These are phyloP conservation scores for Anoplopoma fimbria DNA, from an alignment of 2,113 vertebrate species.

Conservation along the genomic window DNA sequence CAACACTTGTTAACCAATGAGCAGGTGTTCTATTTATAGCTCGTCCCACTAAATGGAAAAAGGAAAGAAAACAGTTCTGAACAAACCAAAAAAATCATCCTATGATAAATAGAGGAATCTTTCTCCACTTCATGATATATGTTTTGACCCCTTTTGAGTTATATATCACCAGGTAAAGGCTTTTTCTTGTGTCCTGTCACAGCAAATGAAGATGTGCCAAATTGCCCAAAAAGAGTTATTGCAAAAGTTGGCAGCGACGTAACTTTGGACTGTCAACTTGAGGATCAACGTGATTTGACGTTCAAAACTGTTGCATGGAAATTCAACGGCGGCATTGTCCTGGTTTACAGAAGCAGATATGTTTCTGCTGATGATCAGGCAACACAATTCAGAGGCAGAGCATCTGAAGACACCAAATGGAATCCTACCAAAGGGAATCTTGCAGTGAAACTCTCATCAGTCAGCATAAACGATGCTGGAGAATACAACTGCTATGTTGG, in stretches of 20 bases:
- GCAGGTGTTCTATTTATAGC: too few species aligned
- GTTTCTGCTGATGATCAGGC: background rate
- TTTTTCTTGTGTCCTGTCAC: background rate
- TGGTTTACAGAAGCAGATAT: background rate
- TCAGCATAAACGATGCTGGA: background rate
- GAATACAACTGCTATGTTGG: background rate
- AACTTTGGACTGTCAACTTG: background rate
- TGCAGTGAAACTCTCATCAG: background rate
- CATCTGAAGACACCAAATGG: background rate
- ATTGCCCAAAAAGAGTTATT: rapidly evolving
- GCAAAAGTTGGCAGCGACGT: background rate
- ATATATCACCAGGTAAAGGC: background rate
- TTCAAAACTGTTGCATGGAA: background rate
- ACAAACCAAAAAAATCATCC: too few species aligned
- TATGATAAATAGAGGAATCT: too few species aligned
- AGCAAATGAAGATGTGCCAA: background rate
- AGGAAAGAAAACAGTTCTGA: too few species aligned
- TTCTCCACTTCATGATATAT: background rate
- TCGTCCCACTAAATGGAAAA: too few species aligned
- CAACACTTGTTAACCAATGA: too few species aligned
- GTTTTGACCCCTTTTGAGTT: background rate
- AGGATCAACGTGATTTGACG: background rate
- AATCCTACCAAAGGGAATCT: background rate
- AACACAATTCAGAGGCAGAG: background rate
- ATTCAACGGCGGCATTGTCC: background rate